These are phyloP conservation scores for Arion vulgaris DNA, from an alignment of 1,140 invertebrate species.

Conservation along the genomic window DNA sequence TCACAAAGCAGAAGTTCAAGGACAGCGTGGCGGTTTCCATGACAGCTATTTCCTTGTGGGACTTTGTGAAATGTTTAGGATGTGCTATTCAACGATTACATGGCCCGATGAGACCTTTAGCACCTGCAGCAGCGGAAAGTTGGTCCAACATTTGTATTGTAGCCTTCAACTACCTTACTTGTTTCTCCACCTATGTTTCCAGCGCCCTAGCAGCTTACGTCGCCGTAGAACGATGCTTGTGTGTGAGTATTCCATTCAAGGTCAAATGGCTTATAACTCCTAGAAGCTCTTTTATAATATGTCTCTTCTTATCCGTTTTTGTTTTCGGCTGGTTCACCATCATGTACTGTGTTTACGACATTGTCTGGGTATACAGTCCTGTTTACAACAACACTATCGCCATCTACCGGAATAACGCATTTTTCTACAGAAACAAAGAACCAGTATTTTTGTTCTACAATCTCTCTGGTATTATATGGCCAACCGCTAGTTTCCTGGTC, in stretches of 20 bases:
- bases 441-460: conserved; percentile 7
- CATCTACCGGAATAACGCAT: not conserved
- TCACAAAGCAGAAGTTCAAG: conserved; percentile 10
- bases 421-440: not conserved
- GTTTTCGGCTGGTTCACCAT: not conserved
- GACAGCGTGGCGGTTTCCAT: conserved; percentile 11
- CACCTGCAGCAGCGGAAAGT: not conserved
- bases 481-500: conserved; percentile 2
- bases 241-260: conserved; percentile 23
- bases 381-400: not conserved
- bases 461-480: conserved; percentile 1
- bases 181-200: conserved; percentile 21
- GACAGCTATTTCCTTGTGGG: conserved; percentile 10
- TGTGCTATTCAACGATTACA: not conserved
- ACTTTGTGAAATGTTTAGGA: conserved; percentile 1
- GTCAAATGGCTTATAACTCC: conserved; percentile 21
- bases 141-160: conserved; percentile 10
- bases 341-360: conserved; percentile 19
- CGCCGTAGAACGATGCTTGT: conserved; percentile 14
- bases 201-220: conserved; percentile 20
- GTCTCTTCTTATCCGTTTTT: not conserved
- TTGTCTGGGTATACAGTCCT: conserved; percentile 5
- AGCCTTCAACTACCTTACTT: not conserved
- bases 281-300: not conserved
- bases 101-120: not conserved